phyloP scores from a whole-genome alignment of 2,797 vertebrate species.

The Gymnoscopelus microlampas region DNA sequence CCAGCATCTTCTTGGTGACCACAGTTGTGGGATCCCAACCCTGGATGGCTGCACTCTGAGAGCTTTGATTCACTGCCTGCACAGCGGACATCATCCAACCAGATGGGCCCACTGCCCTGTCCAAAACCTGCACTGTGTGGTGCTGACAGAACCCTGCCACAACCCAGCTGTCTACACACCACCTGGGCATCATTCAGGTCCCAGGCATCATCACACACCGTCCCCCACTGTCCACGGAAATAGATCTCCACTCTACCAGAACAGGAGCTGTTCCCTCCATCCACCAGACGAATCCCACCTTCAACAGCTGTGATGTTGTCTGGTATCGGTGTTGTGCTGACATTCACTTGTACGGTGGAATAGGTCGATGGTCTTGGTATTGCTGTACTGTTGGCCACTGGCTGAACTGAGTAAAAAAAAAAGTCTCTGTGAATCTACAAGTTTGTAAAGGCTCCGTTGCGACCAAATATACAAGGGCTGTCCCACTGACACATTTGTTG shows the following conservation, averaged over 20 bases:
- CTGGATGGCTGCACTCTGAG: constrained; percentile 40
- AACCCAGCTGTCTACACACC: constrained; percentile 69
- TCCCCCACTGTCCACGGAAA: constrained; percentile 34
- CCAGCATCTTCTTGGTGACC: constrained; percentile 58
- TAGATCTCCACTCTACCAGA: constrained; percentile 42
- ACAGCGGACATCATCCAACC: constrained; percentile 60
- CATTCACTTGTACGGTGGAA: too few relatives aligned
- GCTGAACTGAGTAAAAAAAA: too few relatives aligned
- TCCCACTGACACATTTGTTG: too few relatives aligned
- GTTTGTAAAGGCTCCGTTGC: too few relatives aligned
- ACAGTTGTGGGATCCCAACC: constrained; percentile 61
- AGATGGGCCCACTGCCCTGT: constrained; percentile 55
- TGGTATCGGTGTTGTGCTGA: too few relatives aligned
- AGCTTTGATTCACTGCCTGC: constrained; percentile 50
- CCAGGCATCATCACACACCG: constrained; percentile 31
- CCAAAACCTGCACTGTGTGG: constrained; percentile 35
- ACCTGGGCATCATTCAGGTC: constrained; percentile 53
- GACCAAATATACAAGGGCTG: too few relatives aligned
- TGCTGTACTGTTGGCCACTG: too few relatives aligned
- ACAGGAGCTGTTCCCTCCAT: constrained; percentile 12
- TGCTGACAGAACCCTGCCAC: constrained; percentile 55
- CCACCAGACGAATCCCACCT: constrained; percentile 13
- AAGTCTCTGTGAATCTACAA: too few relatives aligned
- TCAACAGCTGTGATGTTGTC: neutral
- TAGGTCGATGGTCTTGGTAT: too few relatives aligned